Percentiles rank a stretch among this genome's conserved stretches.
These are phyloP conservation scores for Thyatira batis DNA, from an alignment of 2,888 invertebrate species.

Conservation along the genomic window DNA sequence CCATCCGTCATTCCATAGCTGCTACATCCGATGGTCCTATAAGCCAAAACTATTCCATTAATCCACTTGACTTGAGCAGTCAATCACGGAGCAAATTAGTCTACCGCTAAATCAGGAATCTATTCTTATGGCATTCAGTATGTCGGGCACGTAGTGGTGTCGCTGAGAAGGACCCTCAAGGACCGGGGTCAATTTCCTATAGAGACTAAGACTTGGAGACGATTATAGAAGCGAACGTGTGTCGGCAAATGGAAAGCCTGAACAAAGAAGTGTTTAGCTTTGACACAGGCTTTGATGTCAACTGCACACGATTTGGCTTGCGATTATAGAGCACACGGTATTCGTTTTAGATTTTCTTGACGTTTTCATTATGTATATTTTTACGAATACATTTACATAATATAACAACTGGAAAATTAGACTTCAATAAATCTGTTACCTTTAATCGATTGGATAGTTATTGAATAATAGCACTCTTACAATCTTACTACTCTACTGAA, in stretches of 20 bases:
- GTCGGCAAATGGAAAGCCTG: slow-evolving; percentile 40
- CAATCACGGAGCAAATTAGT: slow-evolving; percentile 50
- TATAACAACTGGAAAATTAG: no score
- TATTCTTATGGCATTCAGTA: slow-evolving; percentile 40
- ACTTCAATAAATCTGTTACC: no score
- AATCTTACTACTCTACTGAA: no score
- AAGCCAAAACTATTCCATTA: background rate
- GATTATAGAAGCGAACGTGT: slow-evolving; percentile 45
- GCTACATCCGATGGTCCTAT: background rate
- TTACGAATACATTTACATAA: no score
- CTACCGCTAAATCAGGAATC: slow-evolving; percentile 25
- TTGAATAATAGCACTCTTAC: no score
- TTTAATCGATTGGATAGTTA: no score
- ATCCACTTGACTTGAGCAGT: slow-evolving; percentile 13
- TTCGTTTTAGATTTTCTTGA: background rate
- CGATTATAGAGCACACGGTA: background rate
- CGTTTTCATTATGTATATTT: background rate
- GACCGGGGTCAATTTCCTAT: slow-evolving; percentile 64
- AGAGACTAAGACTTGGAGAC: slow-evolving; percentile 30
- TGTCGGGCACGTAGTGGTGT: slow-evolving; percentile 47
- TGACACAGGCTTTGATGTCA: slow-evolving; percentile 21
- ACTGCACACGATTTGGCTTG: slow-evolving; percentile 27
- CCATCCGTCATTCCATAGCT: no score
- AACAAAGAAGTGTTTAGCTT: slow-evolving; percentile 27
- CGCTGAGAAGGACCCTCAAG: slow-evolving; percentile 26